Base-by-base conservation (phyloP, 2,797 vertebrate species). In the Galagoides demidoff region DNA sequence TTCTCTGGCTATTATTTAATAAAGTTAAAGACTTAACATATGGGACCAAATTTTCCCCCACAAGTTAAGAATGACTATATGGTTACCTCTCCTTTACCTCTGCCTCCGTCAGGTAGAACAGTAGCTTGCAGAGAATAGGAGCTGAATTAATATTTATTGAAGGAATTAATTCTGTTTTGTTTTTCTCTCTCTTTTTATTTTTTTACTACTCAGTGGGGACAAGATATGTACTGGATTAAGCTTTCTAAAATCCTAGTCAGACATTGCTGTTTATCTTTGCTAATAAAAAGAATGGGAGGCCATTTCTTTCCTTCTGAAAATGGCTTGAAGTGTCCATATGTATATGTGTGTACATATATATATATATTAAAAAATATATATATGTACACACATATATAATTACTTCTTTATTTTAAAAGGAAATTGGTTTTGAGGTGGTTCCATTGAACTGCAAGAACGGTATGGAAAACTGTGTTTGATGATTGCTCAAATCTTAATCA, bases 281-380 rank as follows among this genome's bases (percentile, higher is more conserved):
- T 98, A 97, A 97, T 95, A 64, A 70, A 0, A 98, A 93, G 96
- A 94, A 96, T 92, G 90, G 64, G 82, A 95, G 71, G 92, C 90
- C 93, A 79, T 96, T 98, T 98, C 64, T 78, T 97, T 97, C 95
- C 95, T 97, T 97, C 87, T 96, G 96, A 98, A 97, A 98, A 96
- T 94, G 93, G 94, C 95, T 96, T 77, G 88, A 96, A 96, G 73
- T 93, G 77, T 61, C 3, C 8, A 17, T 31, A 19, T 7, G 29
- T 31, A 22, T 37, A 20, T 39, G 1, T 16, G 37, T 71, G 34
- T 70, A 4, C 29, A 25, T 34, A 3, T 43, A 7, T 70, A 37
- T 64, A 92, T 49, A 49, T 49, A 49, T 49, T n/a, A 43, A 43
- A 43, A 45, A 45, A 45, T 45, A 45, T 45, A 45, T 11, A 45